Evolutionary conservation across 2,888 invertebrate genomes (phyloP).

Genomic region (Pseudolycoriella hygida): DNA sequence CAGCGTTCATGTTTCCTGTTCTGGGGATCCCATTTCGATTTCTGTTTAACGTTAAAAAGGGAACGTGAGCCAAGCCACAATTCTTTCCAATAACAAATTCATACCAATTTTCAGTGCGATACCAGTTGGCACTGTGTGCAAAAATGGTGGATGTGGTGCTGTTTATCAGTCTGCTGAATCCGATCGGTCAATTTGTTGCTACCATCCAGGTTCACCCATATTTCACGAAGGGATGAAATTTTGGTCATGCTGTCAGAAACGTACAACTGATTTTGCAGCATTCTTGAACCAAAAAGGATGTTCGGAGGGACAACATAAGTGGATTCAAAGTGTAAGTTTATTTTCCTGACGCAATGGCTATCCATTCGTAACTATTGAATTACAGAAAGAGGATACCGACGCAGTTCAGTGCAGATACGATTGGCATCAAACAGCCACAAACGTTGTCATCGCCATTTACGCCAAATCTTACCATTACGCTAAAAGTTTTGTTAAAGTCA

Average conservation of each 20-base stretch:
- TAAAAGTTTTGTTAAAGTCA: conserved; percentile 56
- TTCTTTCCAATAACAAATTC: too few species aligned
- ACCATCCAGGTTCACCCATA: conserved; percentile 79
- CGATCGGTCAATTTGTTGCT: conserved; percentile 44
- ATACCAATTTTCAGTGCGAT: conserved; percentile 32
- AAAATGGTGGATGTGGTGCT: conserved; percentile 63
- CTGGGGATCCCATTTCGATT: too few species aligned
- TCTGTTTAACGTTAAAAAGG: too few species aligned
- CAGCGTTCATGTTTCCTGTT: too few species aligned
- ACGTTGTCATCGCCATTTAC: conserved; percentile 75
- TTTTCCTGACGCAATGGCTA: neutral
- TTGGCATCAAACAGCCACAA: conserved; percentile 83
- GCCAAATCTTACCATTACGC: conserved; percentile 77
- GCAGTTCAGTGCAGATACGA: conserved; percentile 67
- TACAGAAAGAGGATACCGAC: conserved; percentile 35
- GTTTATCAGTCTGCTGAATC: conserved; percentile 48
- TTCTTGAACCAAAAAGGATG: conserved; percentile 91
- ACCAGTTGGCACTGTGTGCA: conserved; percentile 61
- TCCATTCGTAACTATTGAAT: neutral
- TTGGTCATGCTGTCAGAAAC: conserved; percentile 91
- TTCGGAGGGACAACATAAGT: conserved; percentile 63
- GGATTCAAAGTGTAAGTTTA: conserved; percentile 50
- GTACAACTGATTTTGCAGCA: conserved; percentile 82
- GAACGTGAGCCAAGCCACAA: too few species aligned
- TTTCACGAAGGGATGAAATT: conserved; percentile 96